Conservation (phyloP, 2,113 vertebrate species). For the Catharus fuscescens region DNA sequence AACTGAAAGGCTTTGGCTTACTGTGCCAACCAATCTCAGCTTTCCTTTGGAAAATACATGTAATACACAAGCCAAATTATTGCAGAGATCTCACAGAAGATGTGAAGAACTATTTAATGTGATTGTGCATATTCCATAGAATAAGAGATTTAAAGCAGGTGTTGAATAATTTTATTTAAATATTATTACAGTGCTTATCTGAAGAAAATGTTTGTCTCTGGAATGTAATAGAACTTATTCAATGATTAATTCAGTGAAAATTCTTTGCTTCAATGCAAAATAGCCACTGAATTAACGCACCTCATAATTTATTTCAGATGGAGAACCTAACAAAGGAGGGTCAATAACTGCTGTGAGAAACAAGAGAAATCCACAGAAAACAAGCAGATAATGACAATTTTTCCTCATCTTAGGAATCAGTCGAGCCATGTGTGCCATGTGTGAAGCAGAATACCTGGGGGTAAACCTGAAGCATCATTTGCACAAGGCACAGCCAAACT, state of each 20-base stretch:
- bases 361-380: neutral
- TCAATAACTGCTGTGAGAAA: neutral
- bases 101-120: neutral
- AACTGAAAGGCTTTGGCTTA: neutral
- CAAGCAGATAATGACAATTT: neutral
- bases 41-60: neutral
- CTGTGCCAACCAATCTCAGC: neutral
- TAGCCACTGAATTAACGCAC: neutral
- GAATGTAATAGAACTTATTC: neutral
- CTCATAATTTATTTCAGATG: neutral
- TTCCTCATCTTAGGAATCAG: neutral
- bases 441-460: neutral
- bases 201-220: neutral
- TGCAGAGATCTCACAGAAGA: neutral
- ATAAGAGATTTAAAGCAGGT: neutral
- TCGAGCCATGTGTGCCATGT: accelerated
- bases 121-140: neutral
- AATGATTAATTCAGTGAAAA: slow-evolving; percentile 1
- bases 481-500: neutral
- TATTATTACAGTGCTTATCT: neutral
- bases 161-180: slow-evolving; percentile 12
- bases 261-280: neutral
- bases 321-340: neutral
- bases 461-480: neutral
- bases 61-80: neutral